Base-by-base conservation (phyloP, 2,888 invertebrate genomes). In the Crioceris asparagi region DNA sequence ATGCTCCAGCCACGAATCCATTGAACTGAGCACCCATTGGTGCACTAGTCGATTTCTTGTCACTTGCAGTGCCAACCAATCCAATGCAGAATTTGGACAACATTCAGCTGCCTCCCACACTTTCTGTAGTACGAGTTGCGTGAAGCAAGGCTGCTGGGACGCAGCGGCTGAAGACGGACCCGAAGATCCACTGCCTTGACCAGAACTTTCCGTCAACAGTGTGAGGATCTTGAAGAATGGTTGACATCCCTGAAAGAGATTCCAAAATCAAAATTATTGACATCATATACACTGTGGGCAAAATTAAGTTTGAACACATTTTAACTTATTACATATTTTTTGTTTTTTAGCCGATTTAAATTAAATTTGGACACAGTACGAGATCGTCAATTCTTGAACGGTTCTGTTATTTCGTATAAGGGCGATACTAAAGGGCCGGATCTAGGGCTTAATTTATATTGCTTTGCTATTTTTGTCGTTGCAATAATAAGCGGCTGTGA, bases 201-300 rank as follows among this genome's bases (percentile, higher is more conserved):
- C 53, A 6, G 65, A 62, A 48, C 68, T 80, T 62, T 93, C 93
- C 29, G 90, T 90, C 46, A 93, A 63, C 53, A 91, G 67, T 2
- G 92, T 88, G 37, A 94, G 70, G 41, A 93, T 68, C 65, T 92
- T 92, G 68, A 93, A 93, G 67, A 92, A 93, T 12, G 92, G 86
- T 45, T 87, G 83, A 56, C 87, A 88, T 44, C 79, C 74, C 79
- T 82, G 65, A 29, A 59, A 4, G 17, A 25, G 15, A 4, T 3
- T 27, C 32, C 8, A 14, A 32, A 31, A n/a, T 17, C 16, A 7
- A 5, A 16, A 31, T 14, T 10, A 10, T 6, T 31, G 31, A 17
- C 7, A 18, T 26, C 21, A 30, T 29, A 8, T n/a, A n/a, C n/a
- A n/a, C n/a, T n/a, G n/a, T n/a, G n/a, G n/a, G n/a, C n/a, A n/a